A percentile compares a stretch with the other conserved stretches of the same genome.
phyloP scores from a whole-genome alignment of 2,113 vertebrate species.

The Empidonax traillii region DNA sequence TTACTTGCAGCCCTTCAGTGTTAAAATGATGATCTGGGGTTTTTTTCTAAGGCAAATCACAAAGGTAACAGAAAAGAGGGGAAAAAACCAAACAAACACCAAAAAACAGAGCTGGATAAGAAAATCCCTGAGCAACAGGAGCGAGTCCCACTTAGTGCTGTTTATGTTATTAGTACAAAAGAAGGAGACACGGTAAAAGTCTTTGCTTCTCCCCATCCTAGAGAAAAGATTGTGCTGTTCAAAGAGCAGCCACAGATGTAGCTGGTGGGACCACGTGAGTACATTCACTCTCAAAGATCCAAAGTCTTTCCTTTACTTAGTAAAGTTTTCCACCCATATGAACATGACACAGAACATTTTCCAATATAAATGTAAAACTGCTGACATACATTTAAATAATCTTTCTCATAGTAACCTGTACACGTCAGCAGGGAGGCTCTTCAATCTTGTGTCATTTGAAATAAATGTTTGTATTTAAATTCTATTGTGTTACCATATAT shows the following conservation, averaged over 20 bases:
- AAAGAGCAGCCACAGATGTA: neutral
- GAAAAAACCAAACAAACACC: neutral
- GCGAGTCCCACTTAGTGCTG: neutral
- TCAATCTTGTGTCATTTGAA: neutral
- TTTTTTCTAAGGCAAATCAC: neutral
- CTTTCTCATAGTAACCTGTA: neutral
- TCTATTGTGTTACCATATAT: neutral
- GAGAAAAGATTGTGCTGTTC: neutral
- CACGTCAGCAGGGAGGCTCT: neutral
- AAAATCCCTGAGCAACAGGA: neutral
- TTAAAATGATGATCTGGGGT: accelerated
- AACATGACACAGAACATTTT: neutral
- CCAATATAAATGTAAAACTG: neutral
- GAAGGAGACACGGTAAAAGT: neutral
- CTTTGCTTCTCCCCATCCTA: neutral
- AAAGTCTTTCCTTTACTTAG: neutral
- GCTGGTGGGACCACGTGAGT: accelerated
- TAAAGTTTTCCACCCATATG: neutral
- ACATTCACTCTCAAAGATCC: neutral
- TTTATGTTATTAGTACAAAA: neutral
- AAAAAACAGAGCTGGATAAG: neutral
- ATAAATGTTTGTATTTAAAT: neutral
- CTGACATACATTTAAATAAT: neutral
- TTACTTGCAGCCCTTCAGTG: neutral
- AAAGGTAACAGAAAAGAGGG: neutral